Evolutionary conservation across 2,113 vertebrate species (phyloP), one percentile per base, ranked within the genome.

Genomic region (Talpa occidentalis): DNA sequence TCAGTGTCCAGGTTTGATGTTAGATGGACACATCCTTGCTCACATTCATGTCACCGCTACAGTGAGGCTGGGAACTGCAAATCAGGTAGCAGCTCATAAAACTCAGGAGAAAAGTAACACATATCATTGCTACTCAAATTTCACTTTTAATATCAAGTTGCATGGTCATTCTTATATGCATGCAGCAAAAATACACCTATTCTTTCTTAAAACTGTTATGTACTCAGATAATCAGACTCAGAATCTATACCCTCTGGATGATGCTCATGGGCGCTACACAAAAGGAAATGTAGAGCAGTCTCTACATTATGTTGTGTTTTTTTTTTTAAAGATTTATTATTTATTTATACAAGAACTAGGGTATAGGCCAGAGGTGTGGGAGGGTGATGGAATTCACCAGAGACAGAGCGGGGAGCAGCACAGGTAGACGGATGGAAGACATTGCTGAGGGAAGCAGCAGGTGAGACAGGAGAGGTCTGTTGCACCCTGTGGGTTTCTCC

Each of bases 1-100:
- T 78, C 10, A 11, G 11, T 21, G 54, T 37, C 15, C 64, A 24
- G 2, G 11, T 21, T 15, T 66, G 32, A 67, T 60, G 56, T 56
- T 56, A 22, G 21, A 80, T 0, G 1, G 5, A n/a, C 22, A 10
- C 2, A 52, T 69, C 37, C 24, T 74, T 35, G 30, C 22, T 88
- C 5, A 6, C 0, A 11, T 44, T 6, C 11, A 37, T n/a, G 4
- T 24, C 10, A 44, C 35, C 22, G 7, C 22, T 1, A 6, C 5
- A 9, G 2, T 22, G 10, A 9, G 3, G 4, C 2, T 0, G 6
- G 11, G 30, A 37, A 22, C 3, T 26, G 21, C 6, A 4, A 54
- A 54, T 35, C 32, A 72, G 26, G 15, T 37, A 40, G 24, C 35
- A 11, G 6, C 1, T 84, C 82, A 10, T 21, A 32, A 37, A 21